Base-by-base conservation (phyloP, 2,113 vertebrate genomes). In the Ivindomyrus marchei region DNA sequence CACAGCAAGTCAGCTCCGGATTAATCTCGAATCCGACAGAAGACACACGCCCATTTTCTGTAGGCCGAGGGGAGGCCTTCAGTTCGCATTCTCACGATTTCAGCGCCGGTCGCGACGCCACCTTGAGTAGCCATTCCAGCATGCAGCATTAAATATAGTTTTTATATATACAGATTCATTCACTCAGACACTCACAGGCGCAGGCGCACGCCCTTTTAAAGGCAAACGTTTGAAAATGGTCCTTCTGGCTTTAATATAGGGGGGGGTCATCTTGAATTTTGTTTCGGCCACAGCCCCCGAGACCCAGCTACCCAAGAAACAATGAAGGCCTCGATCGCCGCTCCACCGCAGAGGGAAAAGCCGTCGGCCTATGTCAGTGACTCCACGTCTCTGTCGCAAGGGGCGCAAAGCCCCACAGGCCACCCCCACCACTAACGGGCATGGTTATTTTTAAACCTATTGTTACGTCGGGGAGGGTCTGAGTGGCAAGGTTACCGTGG, bases 381-480 rank as follows among this genome's bases (percentile, higher is more conserved):
- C 94, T 95, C 94, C 93, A 92, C 93, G 94, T 92, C 92, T 47
- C 86, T 45, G 21, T 88, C 47, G 13, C 62, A 56, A 83, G 46
- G 95, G 95, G 94, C 93, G 94, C 91, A 94, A 93, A 94, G 94
- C 92, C 93, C 94, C 92, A 47, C 53, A 70, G 94, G 87, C 80
- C 89, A 85, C 94, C 93, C 74, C 80, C 80, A 27, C 92, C 90
- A 93, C 95, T 95, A 95, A 96, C 95, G 93, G 94, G 95, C 92
- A 93, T 89, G 93, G 94, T 95, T 96, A 96, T 96, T 96, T 96
- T 95, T 95, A 96, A 96, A 95, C 95, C 94, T 93, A 95, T 95
- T 95, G 95, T 95, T 95, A 94, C 93, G 93, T 94, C 91, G 89
- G 94, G 89, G 92, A 94, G 94, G 85, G 85, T 94, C 93, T 52